These are phyloP conservation scores for Aphaenogaster floridana DNA, from an alignment of 1,140 invertebrate species.

Conservation along the genomic window DNA sequence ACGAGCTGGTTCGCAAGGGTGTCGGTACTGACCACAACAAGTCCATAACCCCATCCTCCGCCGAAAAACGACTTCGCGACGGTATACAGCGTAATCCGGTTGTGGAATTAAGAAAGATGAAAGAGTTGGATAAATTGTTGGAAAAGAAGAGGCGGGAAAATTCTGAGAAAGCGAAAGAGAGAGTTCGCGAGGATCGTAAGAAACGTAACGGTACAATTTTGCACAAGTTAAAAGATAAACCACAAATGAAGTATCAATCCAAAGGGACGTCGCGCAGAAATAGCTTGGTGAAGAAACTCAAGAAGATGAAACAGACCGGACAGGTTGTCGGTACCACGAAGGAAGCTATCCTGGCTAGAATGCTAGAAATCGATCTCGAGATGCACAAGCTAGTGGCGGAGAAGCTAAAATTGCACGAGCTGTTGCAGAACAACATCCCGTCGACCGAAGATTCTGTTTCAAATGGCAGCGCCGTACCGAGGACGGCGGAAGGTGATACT, in stretches of 20 bases:
- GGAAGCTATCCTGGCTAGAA: conserved; percentile 79
- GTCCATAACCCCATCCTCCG: fast-evolving
- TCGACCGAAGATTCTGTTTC: background rate
- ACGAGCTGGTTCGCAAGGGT: too few relatives aligned
- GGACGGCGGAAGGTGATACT: background rate
- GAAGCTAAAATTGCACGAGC: conserved; percentile 82
- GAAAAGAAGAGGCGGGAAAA: background rate
- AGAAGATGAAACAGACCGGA: background rate
- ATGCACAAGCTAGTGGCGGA: conserved; percentile 84
- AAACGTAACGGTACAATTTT: background rate
- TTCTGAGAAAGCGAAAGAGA: background rate
- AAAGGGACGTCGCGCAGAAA: background rate
- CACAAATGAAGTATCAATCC: background rate
- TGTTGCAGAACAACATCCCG: conserved; percentile 74
- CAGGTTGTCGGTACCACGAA: background rate
- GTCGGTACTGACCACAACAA: background rate
- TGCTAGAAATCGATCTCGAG: conserved; percentile 84
- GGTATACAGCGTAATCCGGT: background rate
- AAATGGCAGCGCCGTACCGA: background rate
- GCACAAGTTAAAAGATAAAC: conserved; percentile 38
- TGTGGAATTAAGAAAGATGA: conserved; percentile 40
- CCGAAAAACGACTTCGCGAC: background rate
- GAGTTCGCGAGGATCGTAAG: background rate
- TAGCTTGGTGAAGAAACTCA: background rate
- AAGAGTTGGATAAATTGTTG: background rate